Percentiles rank a stretch among this genome's conserved stretches.
Evolutionary conservation across 2,113 vertebrate species (phyloP).

Genomic region (Calidris pygmaea): DNA sequence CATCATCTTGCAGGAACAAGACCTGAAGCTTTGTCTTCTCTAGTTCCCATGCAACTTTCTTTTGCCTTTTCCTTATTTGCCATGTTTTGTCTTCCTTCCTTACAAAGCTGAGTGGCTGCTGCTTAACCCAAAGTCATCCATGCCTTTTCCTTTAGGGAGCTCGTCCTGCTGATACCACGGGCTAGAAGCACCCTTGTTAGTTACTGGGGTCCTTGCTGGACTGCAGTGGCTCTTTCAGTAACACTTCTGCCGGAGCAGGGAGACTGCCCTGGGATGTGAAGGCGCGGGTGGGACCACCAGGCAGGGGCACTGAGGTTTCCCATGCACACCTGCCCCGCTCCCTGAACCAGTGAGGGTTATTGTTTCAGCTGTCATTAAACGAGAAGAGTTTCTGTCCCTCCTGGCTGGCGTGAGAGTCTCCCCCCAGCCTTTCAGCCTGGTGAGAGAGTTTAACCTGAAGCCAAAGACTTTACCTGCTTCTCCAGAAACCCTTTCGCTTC

Average conservation of each 20-base stretch:
- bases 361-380: not conserved
- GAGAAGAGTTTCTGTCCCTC: not conserved
- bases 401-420: not conserved
- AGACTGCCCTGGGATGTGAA: not conserved
- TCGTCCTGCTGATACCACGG: not conserved
- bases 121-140: not conserved
- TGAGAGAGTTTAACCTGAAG: not conserved
- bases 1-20: not conserved
- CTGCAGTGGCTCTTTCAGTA: not conserved
- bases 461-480: not conserved
- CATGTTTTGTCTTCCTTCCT: not conserved
- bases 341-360: not conserved
- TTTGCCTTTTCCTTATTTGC: not conserved
- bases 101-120: not conserved
- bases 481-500: not conserved
- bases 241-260: not conserved
- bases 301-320: not conserved
- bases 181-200: not conserved
- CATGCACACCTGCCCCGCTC: not conserved
- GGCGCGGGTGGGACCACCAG: rapidly evolving
- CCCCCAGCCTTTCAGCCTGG: not conserved
- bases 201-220: not conserved
- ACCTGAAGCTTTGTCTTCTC: not conserved
- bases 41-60: not conserved
- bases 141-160: not conserved